Percentiles rank a stretch among this genome's conserved stretches.
These are phyloP conservation scores for Macquaria australasica DNA, from an alignment of 2,113 vertebrate genomes.

Conservation along the genomic window DNA sequence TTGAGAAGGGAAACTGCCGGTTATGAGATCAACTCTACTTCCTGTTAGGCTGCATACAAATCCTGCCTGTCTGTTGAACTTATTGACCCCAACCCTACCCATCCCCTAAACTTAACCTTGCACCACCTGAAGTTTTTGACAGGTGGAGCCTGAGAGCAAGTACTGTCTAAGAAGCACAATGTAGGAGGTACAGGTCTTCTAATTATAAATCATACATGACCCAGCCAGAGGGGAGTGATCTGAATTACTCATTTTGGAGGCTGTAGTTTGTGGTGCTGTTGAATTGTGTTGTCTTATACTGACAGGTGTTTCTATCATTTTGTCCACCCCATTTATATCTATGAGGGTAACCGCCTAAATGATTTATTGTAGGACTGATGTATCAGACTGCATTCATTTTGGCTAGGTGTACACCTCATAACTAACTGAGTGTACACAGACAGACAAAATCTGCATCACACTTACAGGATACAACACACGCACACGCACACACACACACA, in stretches of 20 bases:
- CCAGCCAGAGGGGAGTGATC: not conserved
- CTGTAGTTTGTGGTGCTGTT: not conserved
- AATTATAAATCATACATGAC: not conserved
- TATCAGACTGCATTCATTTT: not conserved
- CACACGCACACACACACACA: conserved; percentile 22
- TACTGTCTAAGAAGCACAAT: not conserved
- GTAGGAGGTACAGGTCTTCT: not conserved
- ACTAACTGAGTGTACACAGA: not conserved
- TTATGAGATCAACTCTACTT: not conserved
- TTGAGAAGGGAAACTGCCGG: not conserved
- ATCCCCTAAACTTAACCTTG: not conserved
- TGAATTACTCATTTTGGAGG: not conserved
- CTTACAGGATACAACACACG: not conserved
- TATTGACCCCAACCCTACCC: not conserved
- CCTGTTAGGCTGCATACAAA: not conserved
- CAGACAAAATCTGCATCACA: not conserved
- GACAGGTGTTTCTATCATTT: not conserved
- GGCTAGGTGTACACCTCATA: not conserved
- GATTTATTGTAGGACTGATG: not conserved
- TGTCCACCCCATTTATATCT: not conserved
- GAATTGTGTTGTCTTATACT: not conserved
- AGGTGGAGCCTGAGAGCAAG: not conserved
- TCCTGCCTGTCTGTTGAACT: not conserved
- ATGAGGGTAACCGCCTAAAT: not conserved
- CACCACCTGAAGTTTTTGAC: too few species aligned